These are phyloP conservation scores for Macaria liturata DNA, from an alignment of 2,888 invertebrate genomes.

Conservation along the genomic window DNA sequence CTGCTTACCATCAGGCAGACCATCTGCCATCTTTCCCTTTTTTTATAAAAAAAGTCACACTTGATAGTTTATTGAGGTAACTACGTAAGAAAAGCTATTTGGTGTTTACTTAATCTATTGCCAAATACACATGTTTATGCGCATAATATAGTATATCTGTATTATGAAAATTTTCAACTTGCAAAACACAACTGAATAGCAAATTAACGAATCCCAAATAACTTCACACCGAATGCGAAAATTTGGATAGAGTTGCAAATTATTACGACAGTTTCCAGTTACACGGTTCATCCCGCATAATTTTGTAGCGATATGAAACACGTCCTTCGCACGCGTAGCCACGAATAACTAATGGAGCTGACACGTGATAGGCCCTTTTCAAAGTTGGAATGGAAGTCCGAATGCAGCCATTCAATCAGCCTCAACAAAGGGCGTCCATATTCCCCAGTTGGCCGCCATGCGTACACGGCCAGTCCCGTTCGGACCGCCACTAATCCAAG, in stretches of 20 bases:
- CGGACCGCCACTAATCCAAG: conserved; percentile 68
- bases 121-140: too few relatives aligned
- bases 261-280: conserved; percentile 11
- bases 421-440: conserved; percentile 51
- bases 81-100: too few relatives aligned
- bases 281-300: conserved; percentile 12
- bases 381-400: conserved; percentile 24
- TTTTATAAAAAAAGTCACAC: too few relatives aligned
- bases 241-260: conserved; percentile 17
- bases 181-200: neutral
- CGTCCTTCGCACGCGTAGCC: conserved; percentile 7
- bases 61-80: too few relatives aligned
- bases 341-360: conserved; percentile 7
- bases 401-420: conserved; percentile 54
- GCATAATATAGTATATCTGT: too few relatives aligned
- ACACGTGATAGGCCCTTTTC: conserved; percentile 11
- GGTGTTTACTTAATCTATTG: too few relatives aligned
- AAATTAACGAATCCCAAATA: conserved; percentile 4
- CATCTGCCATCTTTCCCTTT: too few relatives aligned
- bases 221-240: conserved; percentile 5
- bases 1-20: too few relatives aligned
- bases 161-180: too few relatives aligned
- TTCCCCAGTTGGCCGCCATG: conserved; percentile 48
- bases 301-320: conserved; percentile 11
- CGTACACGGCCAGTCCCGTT: conserved; percentile 44